Evolutionary conservation across 2,113 vertebrate genomes (phyloP).

Genomic region (Canis aureus): DNA sequence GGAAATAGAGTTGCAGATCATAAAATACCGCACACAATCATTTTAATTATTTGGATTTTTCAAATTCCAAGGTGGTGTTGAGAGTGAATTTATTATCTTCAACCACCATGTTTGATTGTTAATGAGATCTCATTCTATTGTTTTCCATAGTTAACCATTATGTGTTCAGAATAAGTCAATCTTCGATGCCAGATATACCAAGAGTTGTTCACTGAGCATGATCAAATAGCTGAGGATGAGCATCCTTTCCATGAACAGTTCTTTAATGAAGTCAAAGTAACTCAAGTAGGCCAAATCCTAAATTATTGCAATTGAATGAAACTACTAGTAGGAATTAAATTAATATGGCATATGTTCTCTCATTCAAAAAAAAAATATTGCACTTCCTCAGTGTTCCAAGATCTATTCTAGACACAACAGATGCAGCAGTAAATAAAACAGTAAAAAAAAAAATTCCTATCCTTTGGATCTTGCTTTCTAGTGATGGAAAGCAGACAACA

Average conservation of each 20-base stretch:
- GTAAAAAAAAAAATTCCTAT: neutral
- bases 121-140: neutral
- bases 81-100: neutral
- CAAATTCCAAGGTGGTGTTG: neutral
- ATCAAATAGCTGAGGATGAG: neutral
- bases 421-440: neutral
- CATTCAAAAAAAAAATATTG: neutral
- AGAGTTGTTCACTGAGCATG: neutral
- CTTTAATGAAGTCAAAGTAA: neutral
- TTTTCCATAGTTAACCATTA: neutral
- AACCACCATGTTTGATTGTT: neutral
- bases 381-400: neutral
- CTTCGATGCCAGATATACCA: neutral
- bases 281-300: neutral
- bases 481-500: neutral
- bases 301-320: neutral
- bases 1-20: neutral
- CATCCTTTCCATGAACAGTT: neutral
- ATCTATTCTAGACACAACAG: neutral
- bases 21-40: neutral
- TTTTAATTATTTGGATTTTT: conserved; percentile 35
- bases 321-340: neutral
- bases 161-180: neutral
- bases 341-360: neutral
- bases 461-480: neutral